Evolutionary conservation across 2,113 vertebrate genomes (phyloP), one percentile per base, ranked within the genome.

Genomic region (Tiliqua scincoides): DNA sequence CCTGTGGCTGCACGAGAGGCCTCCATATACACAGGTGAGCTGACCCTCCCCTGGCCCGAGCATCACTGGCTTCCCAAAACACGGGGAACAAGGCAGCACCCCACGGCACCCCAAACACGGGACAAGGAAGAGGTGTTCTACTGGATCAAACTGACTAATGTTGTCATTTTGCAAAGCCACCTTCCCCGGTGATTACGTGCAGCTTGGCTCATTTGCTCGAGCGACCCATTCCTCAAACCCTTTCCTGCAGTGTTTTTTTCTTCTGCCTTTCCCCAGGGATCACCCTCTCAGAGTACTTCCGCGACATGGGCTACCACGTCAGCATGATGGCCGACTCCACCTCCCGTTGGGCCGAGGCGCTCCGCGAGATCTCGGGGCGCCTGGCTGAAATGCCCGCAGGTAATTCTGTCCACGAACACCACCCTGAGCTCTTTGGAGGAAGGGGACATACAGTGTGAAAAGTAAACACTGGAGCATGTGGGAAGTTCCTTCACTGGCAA

Each of bases 251-350:
- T 20, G 54, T 25, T 18, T 25, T 52, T 52, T 18, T 14, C 40
- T 23, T 4, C 5, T 3, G 21, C 59, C 8, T 27, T 57, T 23
- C 14, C 70, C 2, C 84, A 95, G 94, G 94, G 6, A 95, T 95
- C 79, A 94, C 94, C 0, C 88, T 94, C 0, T 85, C 94, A 0
- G 94, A 94, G 73, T 95, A 95, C 62, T 94, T 95, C 88, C 93
- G 94, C 0, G 94, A 95, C 89, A 94, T 95, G 94, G 94, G 94
- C 6, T 65, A 88, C 27, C 80, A 95, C 2, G 94, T 92, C 73
- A 94, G 93, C 86, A 95, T 95, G 94, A 94, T 95, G 94, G 94
- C 93, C 0, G 94, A 95, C 67, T 95, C 94, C 84, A 95, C 94
- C 0, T 95, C 94, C 1, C 92, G 94, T 68, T 94, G 94, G 93